Evolutionary conservation across 2,888 invertebrate genomes (phyloP).

Genomic region (Zaprionus bogoriensis): DNA sequence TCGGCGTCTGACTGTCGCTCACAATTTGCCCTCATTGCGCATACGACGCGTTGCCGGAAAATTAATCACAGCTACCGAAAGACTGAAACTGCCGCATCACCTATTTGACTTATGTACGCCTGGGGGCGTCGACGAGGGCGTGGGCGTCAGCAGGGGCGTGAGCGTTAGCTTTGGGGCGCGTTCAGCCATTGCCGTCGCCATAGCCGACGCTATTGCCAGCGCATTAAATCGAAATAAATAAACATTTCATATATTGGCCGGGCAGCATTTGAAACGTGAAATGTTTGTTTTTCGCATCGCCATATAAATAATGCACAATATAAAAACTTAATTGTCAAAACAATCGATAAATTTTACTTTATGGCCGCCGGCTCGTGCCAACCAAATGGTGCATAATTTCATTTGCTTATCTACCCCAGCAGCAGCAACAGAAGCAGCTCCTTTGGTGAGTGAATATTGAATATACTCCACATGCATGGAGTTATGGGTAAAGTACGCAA

Average conservation of each 20-base stretch:
- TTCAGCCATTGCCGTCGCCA: not conserved
- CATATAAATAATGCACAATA: slow-evolving; percentile 55
- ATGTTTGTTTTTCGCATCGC: slow-evolving; percentile 10
- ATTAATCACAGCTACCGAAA: slow-evolving; percentile 61
- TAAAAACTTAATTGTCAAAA: slow-evolving; percentile 69
- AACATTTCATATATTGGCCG: slow-evolving; percentile 14
- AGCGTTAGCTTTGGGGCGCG: not conserved
- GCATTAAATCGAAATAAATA: slow-evolving; percentile 32
- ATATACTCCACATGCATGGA: slow-evolving; percentile 13
- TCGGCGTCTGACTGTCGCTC: slow-evolving; percentile 9
- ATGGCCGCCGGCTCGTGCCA: slow-evolving; percentile 54
- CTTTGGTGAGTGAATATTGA: slow-evolving; percentile 29
- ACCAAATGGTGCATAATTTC: slow-evolving; percentile 58
- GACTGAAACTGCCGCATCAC: slow-evolving; percentile 36
- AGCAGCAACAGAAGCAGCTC: slow-evolving; percentile 13
- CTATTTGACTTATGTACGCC: slow-evolving; percentile 35
- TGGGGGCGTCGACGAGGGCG: not conserved
- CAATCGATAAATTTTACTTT: slow-evolving; percentile 70
- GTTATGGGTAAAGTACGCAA: not conserved
- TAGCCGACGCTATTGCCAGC: no score
- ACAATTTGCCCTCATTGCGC: slow-evolving; percentile 47
- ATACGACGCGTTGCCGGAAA: slow-evolving; percentile 57
- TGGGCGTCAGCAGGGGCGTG: not conserved
- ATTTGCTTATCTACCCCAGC: slow-evolving; percentile 49
- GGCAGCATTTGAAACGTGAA: slow-evolving; percentile 2